These are phyloP conservation scores for Dyspetes luteomarginatus DNA, from an alignment of 2,888 invertebrate species.

Conservation along the genomic window DNA sequence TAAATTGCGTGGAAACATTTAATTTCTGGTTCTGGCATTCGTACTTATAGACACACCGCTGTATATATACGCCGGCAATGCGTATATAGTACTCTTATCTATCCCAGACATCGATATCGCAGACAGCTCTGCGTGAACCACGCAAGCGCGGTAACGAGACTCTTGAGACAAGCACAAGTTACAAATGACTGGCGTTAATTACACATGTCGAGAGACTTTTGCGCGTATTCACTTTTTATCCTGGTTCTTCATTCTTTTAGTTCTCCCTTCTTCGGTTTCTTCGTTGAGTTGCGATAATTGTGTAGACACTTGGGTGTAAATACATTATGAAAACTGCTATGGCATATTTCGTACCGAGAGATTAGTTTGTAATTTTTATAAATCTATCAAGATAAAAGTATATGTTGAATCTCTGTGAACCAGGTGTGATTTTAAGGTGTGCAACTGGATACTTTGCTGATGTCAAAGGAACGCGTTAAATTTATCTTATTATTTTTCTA, in stretches of 20 bases:
- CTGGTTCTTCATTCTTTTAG: constrained; percentile 26
- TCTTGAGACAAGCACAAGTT: constrained; percentile 50
- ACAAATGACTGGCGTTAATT: constrained; percentile 66
- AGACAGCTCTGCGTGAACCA: constrained; percentile 34
- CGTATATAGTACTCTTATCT: constrained; percentile 70
- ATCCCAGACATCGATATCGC: constrained; percentile 73
- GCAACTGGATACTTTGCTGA: no score
- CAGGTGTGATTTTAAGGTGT: no score
- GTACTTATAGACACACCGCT: constrained; percentile 44
- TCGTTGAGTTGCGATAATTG: constrained; percentile 63
- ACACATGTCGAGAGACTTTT: constrained; percentile 54
- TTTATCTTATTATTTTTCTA: no score
- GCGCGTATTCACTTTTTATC: constrained; percentile 38
- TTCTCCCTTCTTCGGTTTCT: constrained; percentile 28
- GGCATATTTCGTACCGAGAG: neutral
- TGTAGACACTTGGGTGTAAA: constrained; percentile 46
- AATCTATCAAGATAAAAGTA: no score
- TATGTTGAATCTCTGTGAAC: no score
- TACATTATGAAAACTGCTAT: constrained; percentile 21
- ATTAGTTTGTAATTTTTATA: neutral
- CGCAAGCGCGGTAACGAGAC: constrained; percentile 71
- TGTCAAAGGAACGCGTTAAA: no score
- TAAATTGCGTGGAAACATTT: constrained; percentile 65
- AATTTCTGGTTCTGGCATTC: constrained; percentile 68
- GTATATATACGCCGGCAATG: constrained; percentile 34